phyloP scores from a whole-genome alignment of 2,888 invertebrate genomes.

The Aleiodes alternator region DNA sequence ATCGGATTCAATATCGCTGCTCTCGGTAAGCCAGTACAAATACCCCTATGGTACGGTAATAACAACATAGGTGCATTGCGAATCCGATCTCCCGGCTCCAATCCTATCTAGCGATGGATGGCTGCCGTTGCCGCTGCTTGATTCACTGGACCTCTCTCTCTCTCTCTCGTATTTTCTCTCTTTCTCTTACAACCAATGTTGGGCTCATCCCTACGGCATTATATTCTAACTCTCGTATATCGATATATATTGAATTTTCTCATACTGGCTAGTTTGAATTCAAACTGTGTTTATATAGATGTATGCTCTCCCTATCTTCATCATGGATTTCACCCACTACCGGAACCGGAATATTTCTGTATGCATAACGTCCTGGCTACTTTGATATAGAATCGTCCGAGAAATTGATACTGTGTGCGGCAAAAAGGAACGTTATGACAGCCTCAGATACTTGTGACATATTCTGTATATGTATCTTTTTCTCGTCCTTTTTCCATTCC shows the following conservation, averaged over 20 bases:
- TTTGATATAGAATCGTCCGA: slow-evolving; percentile 43
- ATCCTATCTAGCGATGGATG: slow-evolving; percentile 68
- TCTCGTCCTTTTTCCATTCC: not conserved
- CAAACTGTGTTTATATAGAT: slow-evolving; percentile 12
- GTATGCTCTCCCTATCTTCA: slow-evolving; percentile 24
- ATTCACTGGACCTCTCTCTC: slow-evolving; percentile 52
- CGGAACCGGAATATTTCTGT: slow-evolving; percentile 45
- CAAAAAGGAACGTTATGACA: slow-evolving; percentile 14
- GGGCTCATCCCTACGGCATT: slow-evolving; percentile 50
- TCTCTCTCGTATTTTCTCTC: not conserved
- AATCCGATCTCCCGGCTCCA: slow-evolving; percentile 69
- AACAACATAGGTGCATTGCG: slow-evolving; percentile 72
- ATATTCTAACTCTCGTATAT: slow-evolving; percentile 56
- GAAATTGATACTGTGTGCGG: slow-evolving; percentile 37
- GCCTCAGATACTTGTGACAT: slow-evolving; percentile 22
- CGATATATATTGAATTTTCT: slow-evolving; percentile 37
- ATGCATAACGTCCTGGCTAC: slow-evolving; percentile 35
- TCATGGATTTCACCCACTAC: slow-evolving; percentile 31
- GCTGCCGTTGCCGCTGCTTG: slow-evolving; percentile 65
- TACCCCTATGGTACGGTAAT: slow-evolving; percentile 73
- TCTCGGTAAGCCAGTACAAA: slow-evolving; percentile 74
- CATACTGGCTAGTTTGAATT: slow-evolving; percentile 27
- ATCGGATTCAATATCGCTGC: slow-evolving; percentile 75
- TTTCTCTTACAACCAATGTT: not conserved
- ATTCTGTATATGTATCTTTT: slow-evolving; percentile 8